Evolutionary conservation across 2,797 vertebrate genomes (phyloP).

Genomic region (Peromyscus nudipes): DNA sequence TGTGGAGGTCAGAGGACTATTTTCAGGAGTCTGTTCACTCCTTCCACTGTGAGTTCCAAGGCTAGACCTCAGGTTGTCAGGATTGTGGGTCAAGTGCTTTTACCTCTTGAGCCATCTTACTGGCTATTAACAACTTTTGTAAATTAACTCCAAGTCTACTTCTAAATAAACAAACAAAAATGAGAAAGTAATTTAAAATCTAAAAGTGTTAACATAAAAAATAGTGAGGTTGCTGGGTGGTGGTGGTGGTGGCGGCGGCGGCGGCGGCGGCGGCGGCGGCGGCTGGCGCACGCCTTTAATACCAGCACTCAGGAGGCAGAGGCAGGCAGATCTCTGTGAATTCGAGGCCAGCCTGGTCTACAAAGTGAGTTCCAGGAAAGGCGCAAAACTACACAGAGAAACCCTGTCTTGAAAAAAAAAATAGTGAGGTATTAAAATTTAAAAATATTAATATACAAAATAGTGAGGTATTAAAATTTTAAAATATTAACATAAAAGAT

Average conservation of each 20-base stretch:
- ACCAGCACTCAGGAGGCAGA: too few relatives aligned
- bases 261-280: too few relatives aligned
- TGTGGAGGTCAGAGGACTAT: neutral
- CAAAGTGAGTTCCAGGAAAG: too few relatives aligned
- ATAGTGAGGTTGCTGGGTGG: too few relatives aligned
- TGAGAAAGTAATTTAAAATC: neutral
- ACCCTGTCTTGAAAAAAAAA: too few relatives aligned
- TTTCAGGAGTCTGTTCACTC: neutral
- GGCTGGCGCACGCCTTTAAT: too few relatives aligned
- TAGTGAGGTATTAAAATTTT: neutral
- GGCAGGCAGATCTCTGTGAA: too few relatives aligned
- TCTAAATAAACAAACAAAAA: neutral
- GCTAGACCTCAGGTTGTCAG: neutral
- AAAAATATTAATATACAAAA: neutral
- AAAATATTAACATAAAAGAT: neutral
- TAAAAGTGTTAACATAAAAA: neutral
- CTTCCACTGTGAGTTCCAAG: too few relatives aligned
- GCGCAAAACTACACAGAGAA: too few relatives aligned
- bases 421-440: neutral
- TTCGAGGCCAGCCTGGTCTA: too few relatives aligned
- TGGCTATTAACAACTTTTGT: neutral
- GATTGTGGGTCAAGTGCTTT: neutral
- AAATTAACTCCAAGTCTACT: neutral
- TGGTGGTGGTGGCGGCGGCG: too few relatives aligned
- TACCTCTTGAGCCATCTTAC: neutral